phyloP scores from a whole-genome alignment of 1,140 invertebrate genomes.

The Notospermus geniculatus region DNA sequence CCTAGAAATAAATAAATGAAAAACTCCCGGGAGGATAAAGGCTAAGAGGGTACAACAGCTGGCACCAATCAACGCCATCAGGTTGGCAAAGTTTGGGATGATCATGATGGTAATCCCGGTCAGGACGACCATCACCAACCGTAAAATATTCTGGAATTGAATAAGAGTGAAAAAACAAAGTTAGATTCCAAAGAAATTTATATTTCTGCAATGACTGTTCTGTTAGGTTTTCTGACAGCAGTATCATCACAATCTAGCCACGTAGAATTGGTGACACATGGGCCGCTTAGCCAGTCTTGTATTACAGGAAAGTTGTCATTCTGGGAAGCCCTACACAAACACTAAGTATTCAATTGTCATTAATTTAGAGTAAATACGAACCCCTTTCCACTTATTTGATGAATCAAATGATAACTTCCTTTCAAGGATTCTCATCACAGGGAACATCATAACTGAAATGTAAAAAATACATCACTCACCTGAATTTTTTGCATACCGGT shows the following conservation, averaged over 20 bases:
- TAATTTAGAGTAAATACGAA: no score
- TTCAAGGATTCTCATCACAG: constrained; percentile 56
- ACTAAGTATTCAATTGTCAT: no score
- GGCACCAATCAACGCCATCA: constrained; percentile 60
- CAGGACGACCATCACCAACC: constrained; percentile 47
- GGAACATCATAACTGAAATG: constrained; percentile 58
- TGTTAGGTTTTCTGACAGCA: no score
- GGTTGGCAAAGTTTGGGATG: constrained; percentile 59
- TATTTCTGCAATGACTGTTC: neutral
- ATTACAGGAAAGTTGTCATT: no score
- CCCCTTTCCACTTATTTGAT: constrained; percentile 47
- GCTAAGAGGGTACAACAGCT: constrained; percentile 58
- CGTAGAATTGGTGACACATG: no score
- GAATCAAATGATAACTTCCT: constrained; percentile 43
- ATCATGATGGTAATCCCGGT: constrained; percentile 56
- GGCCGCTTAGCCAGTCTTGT: no score
- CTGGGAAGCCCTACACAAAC: no score
- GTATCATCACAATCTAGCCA: no score
- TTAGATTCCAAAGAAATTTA: neutral
- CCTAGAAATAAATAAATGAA: constrained; percentile 55
- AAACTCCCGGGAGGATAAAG: constrained; percentile 57
- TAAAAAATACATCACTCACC: no score
- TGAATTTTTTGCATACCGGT: no score
- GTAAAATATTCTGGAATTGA: constrained; percentile 50
- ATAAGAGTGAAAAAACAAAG: neutral